Conservation (phyloP, 2,797 vertebrate genomes). For the Orientallactaga sibirica region DNA sequence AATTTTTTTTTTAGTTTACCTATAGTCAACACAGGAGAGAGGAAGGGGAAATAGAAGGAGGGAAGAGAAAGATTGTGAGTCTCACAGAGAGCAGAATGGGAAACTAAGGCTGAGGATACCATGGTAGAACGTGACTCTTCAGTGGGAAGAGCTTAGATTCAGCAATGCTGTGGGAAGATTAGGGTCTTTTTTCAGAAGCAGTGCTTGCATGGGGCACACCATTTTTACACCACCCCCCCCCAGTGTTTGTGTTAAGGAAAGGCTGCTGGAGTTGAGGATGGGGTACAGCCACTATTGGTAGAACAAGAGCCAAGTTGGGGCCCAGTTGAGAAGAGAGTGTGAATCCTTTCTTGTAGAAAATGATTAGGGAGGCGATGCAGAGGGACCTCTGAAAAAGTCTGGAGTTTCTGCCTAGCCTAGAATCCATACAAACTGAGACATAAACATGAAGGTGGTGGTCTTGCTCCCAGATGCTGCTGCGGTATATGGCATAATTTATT, state of each 20-base stretch:
- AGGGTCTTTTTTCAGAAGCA: background rate
- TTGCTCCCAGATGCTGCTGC: background rate
- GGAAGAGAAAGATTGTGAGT: background rate
- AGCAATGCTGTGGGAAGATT: rapidly evolving
- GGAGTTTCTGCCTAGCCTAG: background rate
- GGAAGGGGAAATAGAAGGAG: too few species aligned
- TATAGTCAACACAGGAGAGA: background rate
- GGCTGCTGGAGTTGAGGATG: background rate
- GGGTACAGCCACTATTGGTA: rapidly evolving
- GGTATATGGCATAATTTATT: background rate
- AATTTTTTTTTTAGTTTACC: too few species aligned
- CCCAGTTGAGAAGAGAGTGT: background rate
- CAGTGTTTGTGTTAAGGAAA: background rate
- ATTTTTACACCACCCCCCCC: background rate
- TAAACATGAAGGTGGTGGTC: background rate
- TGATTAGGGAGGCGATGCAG: background rate
- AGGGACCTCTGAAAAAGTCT: background rate
- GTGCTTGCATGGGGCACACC: too few species aligned
- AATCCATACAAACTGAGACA: background rate
- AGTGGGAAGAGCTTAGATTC: background rate
- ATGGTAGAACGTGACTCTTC: background rate
- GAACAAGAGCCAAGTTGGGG: background rate
- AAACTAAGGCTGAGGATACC: background rate
- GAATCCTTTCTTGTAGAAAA: background rate
- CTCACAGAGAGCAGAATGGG: background rate